Base-by-base conservation (phyloP, 30 jellyfish, hydroid and myxozoan genomes). In the Rhopilema esculentum region DNA sequence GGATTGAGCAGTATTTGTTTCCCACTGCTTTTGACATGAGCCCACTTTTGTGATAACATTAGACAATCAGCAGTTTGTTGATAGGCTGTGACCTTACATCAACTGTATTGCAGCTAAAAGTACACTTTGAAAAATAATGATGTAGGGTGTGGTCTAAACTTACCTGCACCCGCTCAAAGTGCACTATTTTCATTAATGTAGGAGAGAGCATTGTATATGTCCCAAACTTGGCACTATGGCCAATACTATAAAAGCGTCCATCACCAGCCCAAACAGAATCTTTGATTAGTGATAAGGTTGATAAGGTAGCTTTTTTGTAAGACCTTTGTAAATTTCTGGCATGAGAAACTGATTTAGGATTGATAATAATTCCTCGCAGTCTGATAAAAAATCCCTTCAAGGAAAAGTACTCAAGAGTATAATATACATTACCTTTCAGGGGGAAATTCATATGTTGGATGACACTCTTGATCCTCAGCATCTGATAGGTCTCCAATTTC, bases 211-310 rank as follows among this genome's bases (percentile, higher is more conserved):
- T 40, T 20, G 85, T 75, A 27, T 49, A 75, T 16, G 32, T 31
- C 20, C 85, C 85, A 48, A 12, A 75, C 32, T 75, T 75, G 49
- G 85, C 85, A 75, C 40, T 28, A 40, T 75, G 85, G 20, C 89
- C 89, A 50, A 79, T 49, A 1, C 85, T 63, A 49, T 82, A 72
- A 65, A 82, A 82, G 20, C 84, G 28, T 1, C 91, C 75, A 49
- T 82, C 84, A 16, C 91, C 83, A 82, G 68, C 21, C 91, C 91
- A 82, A 19, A 19, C 65, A 19, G 22, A 63, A 66, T 79, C 81
- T 8, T 24, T 30, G 21, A n/a, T n/a, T n/a, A n/a, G n/a, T n/a
- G n/a, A n/a, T 24, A 70, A 19, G 40, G 40, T 27, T 8, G 21
- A 20, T 7, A 70, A 8, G 64, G 31, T 8, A 21, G 31, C 74